phyloP scores from a whole-genome alignment of 2,888 invertebrate species.

The Cantharis nigra region DNA sequence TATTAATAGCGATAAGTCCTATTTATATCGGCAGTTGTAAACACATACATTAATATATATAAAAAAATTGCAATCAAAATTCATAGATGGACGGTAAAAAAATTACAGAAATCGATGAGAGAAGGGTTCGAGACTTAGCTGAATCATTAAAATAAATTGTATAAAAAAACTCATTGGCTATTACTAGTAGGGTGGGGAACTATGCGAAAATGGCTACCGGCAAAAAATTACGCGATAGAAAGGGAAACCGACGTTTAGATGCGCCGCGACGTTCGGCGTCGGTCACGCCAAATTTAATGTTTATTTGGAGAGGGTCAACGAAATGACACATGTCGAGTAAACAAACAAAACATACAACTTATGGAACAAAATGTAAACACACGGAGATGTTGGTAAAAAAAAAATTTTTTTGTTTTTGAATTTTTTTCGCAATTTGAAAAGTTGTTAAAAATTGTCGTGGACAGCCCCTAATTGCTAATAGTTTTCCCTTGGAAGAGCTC shows the following conservation, averaged over 20 bases:
- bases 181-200: constrained; percentile 41
- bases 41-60: constrained; percentile 19
- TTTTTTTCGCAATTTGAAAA: neutral
- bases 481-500: neutral
- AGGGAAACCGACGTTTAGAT: constrained; percentile 41
- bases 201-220: constrained; percentile 47
- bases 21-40: constrained; percentile 35
- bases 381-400: constrained; percentile 7
- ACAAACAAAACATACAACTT: constrained; percentile 23
- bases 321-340: constrained; percentile 23
- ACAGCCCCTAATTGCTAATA: neutral
- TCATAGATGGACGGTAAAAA: constrained; percentile 35
- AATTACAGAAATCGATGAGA: constrained; percentile 16
- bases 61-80: constrained; percentile 33
- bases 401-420: neutral
- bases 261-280: constrained; percentile 32
- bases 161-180: constrained; percentile 53
- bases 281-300: constrained; percentile 23
- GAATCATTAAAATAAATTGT: constrained; percentile 47
- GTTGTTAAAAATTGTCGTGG: neutral
- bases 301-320: constrained; percentile 24
- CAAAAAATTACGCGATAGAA: constrained; percentile 43
- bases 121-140: constrained; percentile 42
- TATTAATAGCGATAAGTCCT: constrained; percentile 28
- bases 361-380: constrained; percentile 12